Conservation (phyloP, 2,888 invertebrate genomes). For the Sicus ferrugineus region DNA sequence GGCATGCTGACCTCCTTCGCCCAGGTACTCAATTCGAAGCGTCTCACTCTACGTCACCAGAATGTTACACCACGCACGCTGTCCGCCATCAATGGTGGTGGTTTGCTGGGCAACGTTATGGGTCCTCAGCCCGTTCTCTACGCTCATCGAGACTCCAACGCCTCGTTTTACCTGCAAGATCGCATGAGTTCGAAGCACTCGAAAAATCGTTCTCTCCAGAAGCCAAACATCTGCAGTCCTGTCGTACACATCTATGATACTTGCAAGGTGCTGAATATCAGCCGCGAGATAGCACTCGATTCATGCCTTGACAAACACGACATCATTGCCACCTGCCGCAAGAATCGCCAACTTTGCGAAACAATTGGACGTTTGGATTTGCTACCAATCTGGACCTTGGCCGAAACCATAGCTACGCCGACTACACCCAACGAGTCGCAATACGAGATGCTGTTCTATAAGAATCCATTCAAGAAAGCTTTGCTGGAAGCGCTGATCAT, state of each 20-base stretch:
- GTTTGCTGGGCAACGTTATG: slow-evolving; percentile 63
- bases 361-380: slow-evolving; percentile 80
- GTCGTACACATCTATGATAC: slow-evolving; percentile 61
- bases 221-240: slow-evolving; percentile 51
- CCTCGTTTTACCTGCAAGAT: slow-evolving; percentile 82
- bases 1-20: slow-evolving; percentile 88
- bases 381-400: slow-evolving; percentile 87
- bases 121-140: slow-evolving; percentile 57
- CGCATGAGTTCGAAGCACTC: slow-evolving; percentile 63
- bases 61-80: slow-evolving; percentile 81
- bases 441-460: slow-evolving; percentile 74
- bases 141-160: slow-evolving; percentile 69
- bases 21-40: slow-evolving; percentile 74
- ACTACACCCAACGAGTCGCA: slow-evolving; percentile 65
- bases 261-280: slow-evolving; percentile 77
- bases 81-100: slow-evolving; percentile 72
- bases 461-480: slow-evolving; percentile 86
- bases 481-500: slow-evolving; percentile 84
- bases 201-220: slow-evolving; percentile 63
- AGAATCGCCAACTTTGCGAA: slow-evolving; percentile 81
- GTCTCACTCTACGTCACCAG: slow-evolving; percentile 76
- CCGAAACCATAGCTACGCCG: slow-evolving; percentile 73
- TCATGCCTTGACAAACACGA: slow-evolving; percentile 71
- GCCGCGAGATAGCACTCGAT: slow-evolving; percentile 81
- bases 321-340: slow-evolving; percentile 76